Evolutionary conservation across 2,888 invertebrate genomes (phyloP), one percentile per base, ranked within the genome.

Genomic region (Volucella zonaria): DNA sequence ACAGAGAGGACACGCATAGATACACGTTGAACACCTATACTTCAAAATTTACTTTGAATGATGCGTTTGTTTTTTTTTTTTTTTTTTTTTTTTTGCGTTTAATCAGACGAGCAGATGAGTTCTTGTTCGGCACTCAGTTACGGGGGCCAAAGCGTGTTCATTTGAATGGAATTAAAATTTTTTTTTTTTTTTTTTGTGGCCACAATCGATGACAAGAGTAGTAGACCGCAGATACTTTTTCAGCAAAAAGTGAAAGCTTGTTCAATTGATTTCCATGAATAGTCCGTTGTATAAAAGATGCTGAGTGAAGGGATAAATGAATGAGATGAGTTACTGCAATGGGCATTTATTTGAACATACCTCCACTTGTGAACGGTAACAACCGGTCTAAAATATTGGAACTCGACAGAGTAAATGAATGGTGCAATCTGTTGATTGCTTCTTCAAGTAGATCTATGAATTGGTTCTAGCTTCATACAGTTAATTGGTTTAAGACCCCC

Each of bases 101-200:
- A 81, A 81, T 85, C 73, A 76, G 64, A 81, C 70, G 62, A 77
- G 56, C 77, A 74, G 62, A 77, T 68, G 73, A 68, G 62, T 74
- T 66, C 61, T 42, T 82, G 49, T 59, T 61, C 75, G 14, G 62
- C 68, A 83, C 23, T 58, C 52, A 58, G 62, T 68, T 64, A 74
- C 67, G 51, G 71, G 54, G 31, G 18, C 59, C 59, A 31, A 31
- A 59, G 59, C 45, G 47, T 64, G 43, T 52, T 12, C 66, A 47
- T 61, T 51, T 15, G 56, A 45, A 42, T 56, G 18, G 47, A 61
- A 12, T 51, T 43, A 45, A 9, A 12, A 6, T 45, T 51, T 38
- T 59, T 67, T 49, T 54, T 45, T 18, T n/a, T 68, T 68, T 23
- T 59, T 64, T 71, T 31, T 62, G 11, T 14, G n/a, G 47, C 64